These are phyloP conservation scores for Ophioninae sp. DNA, from an alignment of 2,888 invertebrate genomes.

Conservation along the genomic window DNA sequence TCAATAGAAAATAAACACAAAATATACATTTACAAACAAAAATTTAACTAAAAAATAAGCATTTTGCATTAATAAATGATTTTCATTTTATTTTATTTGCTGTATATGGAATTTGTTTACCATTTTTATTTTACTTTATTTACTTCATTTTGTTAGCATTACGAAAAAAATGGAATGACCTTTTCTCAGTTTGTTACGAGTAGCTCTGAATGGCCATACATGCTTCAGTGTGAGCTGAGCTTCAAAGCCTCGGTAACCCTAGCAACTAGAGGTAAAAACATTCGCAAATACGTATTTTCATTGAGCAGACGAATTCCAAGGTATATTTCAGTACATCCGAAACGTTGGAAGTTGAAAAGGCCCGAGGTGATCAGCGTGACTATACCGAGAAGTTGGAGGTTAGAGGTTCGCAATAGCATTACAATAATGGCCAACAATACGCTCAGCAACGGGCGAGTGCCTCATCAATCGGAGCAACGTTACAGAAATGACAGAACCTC, in stretches of 20 bases:
- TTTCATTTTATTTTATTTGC: no score
- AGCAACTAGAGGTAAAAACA: conserved; percentile 13
- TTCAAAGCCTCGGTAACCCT: neutral
- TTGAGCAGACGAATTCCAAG: neutral
- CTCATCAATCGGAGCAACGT: conserved; percentile 70
- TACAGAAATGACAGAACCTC: conserved; percentile 69
- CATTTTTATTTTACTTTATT: no score
- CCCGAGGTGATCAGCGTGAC: neutral
- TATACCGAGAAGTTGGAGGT: conserved; percentile 1
- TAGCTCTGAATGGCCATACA: neutral
- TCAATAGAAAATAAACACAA: no score
- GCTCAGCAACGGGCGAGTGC: conserved; percentile 75
- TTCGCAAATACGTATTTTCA: neutral
- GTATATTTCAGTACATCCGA: conserved; percentile 9
- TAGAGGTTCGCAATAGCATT: neutral
- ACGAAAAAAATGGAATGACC: neutral
- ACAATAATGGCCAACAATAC: conserved; percentile 73
- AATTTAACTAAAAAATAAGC: no score
- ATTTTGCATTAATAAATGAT: no score
- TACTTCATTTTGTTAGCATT: no score
- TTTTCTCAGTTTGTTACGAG: neutral
- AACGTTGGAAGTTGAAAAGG: conserved; percentile 8
- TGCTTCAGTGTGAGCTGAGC: neutral
- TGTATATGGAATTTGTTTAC: no score
- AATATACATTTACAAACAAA: no score